A percentile compares a stretch with the other conserved stretches of the same genome.
Evolutionary conservation across 2,797 vertebrate species (phyloP).

Genomic region (Mus minutoides): DNA sequence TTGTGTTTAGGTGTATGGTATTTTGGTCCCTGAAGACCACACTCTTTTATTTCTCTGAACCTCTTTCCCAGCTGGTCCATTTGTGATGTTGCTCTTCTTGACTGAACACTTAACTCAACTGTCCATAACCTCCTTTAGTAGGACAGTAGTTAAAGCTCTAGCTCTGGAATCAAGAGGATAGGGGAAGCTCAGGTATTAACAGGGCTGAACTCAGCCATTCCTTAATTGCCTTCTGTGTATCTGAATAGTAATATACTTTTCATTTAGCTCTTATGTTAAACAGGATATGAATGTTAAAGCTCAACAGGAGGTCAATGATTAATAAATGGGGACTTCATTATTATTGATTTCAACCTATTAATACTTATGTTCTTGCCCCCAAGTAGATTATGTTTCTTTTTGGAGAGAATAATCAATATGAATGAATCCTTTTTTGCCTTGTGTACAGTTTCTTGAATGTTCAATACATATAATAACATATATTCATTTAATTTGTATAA

Average conservation of each 20-base stretch:
- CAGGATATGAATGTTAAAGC: neutral
- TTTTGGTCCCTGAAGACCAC: neutral
- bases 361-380: neutral
- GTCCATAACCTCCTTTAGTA: neutral
- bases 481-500: conserved; percentile 41
- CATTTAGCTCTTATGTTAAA: neutral
- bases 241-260: neutral
- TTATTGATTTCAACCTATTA: conserved; percentile 51
- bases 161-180: neutral
- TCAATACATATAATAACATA: conserved; percentile 5
- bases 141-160: neutral
- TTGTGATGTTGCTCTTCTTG: neutral
- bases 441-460: neutral
- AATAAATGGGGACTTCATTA: conserved; percentile 24
- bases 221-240: neutral
- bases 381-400: conserved; percentile 37
- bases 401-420: conserved; percentile 12
- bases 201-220: neutral
- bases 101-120: neutral
- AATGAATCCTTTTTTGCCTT: conserved; percentile 10
- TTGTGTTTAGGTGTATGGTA: neutral
- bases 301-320: conserved; percentile 27
- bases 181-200: neutral
- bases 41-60: neutral
- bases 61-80: neutral